Conservation (phyloP, 2,888 invertebrate species). For the Eurois occulta region DNA sequence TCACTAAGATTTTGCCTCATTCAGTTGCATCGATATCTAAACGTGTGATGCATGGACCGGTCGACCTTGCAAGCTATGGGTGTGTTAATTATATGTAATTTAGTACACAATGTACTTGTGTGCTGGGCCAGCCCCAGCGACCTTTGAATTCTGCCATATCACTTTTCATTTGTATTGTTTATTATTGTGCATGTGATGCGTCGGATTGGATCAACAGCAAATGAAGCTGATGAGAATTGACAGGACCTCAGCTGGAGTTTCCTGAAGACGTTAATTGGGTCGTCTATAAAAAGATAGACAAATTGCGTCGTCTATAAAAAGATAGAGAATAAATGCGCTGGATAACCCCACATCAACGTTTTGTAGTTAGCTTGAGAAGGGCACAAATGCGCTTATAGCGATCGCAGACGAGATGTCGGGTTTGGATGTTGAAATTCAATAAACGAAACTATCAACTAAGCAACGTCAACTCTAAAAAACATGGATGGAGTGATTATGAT, state of each 20-base stretch:
- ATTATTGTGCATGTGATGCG: constrained; percentile 8
- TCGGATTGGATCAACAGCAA: not conserved
- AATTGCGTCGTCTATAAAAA: not conserved
- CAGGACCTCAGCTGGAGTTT: not conserved
- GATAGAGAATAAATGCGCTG: not conserved
- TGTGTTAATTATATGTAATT: constrained; percentile 70
- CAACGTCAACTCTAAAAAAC: not conserved
- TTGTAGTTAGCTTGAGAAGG: not conserved
- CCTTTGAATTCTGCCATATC: constrained; percentile 57
- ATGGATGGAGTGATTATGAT: no score
- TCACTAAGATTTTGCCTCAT: constrained; percentile 48
- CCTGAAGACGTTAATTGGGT: not conserved
- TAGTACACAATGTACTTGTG: constrained; percentile 51
- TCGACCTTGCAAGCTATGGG: constrained; percentile 72
- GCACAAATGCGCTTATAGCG: not conserved
- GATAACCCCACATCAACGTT: not conserved
- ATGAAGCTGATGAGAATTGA: not conserved
- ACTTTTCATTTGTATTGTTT: constrained; percentile 55
- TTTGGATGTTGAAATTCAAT: not conserved
- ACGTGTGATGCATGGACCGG: constrained; percentile 66
- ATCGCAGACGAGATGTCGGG: not conserved
- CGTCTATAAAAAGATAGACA: not conserved
- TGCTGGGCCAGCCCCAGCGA: constrained; percentile 47
- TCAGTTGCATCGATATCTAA: constrained; percentile 57
- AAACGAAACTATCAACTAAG: not conserved